Percentiles rank a stretch among this genome's conserved stretches.
Evolutionary conservation across 1,140 invertebrate species (phyloP).

Genomic region (Lamellibrachia luymesi): DNA sequence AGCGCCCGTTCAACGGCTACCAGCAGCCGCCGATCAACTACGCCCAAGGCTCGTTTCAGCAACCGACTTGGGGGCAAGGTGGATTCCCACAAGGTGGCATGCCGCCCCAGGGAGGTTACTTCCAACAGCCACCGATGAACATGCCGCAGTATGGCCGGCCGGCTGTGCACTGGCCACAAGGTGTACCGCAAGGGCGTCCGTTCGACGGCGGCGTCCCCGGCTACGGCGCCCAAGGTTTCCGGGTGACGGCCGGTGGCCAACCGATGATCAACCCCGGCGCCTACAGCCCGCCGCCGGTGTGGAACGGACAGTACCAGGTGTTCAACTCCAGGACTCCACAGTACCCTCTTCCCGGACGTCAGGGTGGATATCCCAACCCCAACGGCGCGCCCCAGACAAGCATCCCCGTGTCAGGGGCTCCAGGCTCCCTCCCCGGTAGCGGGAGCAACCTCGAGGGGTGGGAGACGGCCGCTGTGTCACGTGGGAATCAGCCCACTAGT

Average conservation of each 20-base stretch:
- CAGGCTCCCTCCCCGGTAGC: neutral
- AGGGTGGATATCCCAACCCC: neutral
- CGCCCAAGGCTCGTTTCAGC: neutral
- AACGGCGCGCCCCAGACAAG: neutral
- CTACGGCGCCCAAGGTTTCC: neutral
- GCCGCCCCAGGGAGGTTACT: neutral
- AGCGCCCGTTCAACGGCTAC: neutral
- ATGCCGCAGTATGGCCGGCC: neutral
- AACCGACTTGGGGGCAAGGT: neutral
- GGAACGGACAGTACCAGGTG: neutral
- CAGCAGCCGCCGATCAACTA: neutral
- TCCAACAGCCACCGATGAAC: neutral
- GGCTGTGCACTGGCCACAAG: neutral
- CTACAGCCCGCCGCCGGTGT: neutral
- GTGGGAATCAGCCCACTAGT: neutral
- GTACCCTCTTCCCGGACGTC: neutral
- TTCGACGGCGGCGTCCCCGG: neutral
- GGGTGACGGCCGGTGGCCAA: neutral
- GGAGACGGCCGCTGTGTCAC: neutral
- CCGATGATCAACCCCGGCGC: neutral
- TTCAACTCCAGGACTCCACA: neutral
- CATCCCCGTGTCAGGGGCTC: neutral
- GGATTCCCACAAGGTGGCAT: neutral
- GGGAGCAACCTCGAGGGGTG: neutral
- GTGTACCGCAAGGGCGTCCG: neutral